Evolutionary conservation across 1,140 invertebrate genomes (phyloP), one percentile per base, ranked within the genome.

Genomic region (Drosophila chauvacae): DNA sequence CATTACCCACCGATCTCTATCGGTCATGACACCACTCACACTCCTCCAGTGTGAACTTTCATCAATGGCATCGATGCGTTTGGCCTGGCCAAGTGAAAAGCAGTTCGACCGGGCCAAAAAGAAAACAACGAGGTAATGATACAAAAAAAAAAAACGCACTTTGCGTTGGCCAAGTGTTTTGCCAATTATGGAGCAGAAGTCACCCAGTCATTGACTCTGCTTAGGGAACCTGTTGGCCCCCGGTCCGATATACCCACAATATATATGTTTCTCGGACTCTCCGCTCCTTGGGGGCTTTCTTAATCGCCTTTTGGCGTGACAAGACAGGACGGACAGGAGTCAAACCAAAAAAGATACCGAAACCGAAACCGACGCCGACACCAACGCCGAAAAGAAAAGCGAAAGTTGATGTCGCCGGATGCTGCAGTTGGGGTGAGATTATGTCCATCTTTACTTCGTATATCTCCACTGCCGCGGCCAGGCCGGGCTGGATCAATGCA

Each of bases 371-470:
- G 30, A 26, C 26, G 26, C 4, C 26, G n/a, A 56, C 9, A 57
- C 33, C 11, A 37, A 73, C 56, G 63, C 13, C 69, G 53, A 39
- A 72, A 58, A 50, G 68, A 81, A 86, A 87, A 86, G 82, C 83
- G 82, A 86, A 86, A 86, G 82, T 86, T 79, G 59, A 86, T 77
- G 60, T 85, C 81, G 77, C 81, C 81, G 81, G 81, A 86, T 85
- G 68, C 74, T 70, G 69, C 57, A 76, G 56, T 55, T 69, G 50
- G 44, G 42, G 73, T 56, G 73, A 77, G 74, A 77, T 77, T 77
- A 69, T 77, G 74, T 66, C 73, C 74, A 77, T 77, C 74, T 77
- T 77, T 76, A 44, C 20, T 58, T 75, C 7, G 60, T 53, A 35
- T 65, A 57, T 57, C 63, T 26, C 51, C 51, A 55, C 37, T 23